Base-by-base conservation (phyloP, 2,113 vertebrate genomes). In the Mungos mungo region DNA sequence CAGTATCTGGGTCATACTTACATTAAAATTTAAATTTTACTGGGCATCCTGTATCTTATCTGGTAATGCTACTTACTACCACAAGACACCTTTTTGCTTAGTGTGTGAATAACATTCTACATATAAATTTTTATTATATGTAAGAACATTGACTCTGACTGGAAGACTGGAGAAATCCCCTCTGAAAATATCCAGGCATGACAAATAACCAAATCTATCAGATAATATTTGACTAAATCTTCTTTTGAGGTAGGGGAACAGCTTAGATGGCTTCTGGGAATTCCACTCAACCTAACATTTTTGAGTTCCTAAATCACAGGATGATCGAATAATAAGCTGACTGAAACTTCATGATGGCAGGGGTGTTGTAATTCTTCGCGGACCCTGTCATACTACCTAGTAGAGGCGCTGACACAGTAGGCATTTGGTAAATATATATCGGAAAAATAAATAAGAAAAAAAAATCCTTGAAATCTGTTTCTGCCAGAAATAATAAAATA, bases 401-500 rank as follows among this genome's bases (percentile, higher is more conserved):
- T 4, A 83, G 74, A 83, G 25, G 33, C 68, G 31, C 2, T 65
- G 38, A 57, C 25, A n/a, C 1, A 82, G 74, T 33, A 87, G 74
- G 54, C 31, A 65, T 54, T 74, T 7, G 25, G 31, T 74, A 72
- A 94, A 81, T 57, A 76, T 16, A 66, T 21, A 54, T 13, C 12
- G 0, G 27, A 65, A 41, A 29, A 41, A 69, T 54, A 79, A 84
- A 85, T 31, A n/a, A 84, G 19, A 60, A 47, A 31, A 35, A 35
- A 60, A 35, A 52, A 25, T 4, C 2, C 29, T 54, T 87, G 47
- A 68, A 85, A 82, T n/a, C 16, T 87, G 15, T 27, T 91, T 68
- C 79, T 52, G 13, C 5, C 63, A 95, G n/a, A 92, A 96, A 79
- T 57, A 65, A 76, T 72, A 82, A 90, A 90, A 41, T 76, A 93